Evolutionary conservation across 2,113 vertebrate genomes (phyloP).

Genomic region (Chiloscyllium plagiosum): DNA sequence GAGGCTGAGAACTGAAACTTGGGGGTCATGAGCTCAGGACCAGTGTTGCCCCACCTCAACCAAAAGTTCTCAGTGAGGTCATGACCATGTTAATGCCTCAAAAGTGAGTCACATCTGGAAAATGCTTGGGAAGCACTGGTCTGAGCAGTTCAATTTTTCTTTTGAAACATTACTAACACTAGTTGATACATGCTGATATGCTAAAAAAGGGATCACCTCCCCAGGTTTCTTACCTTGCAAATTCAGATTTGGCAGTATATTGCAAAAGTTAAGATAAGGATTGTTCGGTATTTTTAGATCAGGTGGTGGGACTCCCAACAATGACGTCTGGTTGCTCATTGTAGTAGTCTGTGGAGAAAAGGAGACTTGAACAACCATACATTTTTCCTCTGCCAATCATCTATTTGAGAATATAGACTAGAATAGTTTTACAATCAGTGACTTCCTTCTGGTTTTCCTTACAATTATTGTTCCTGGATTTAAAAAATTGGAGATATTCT

Average conservation of each 20-base stretch:
- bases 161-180: neutral
- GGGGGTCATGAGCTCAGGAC: too few species aligned
- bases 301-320: constrained; percentile 88
- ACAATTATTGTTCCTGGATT: neutral
- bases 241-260: constrained; percentile 79
- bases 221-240: constrained; percentile 63
- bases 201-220: too few species aligned
- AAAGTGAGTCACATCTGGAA: too few species aligned
- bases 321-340: constrained; percentile 72
- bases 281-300: constrained; percentile 89
- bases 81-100: too few species aligned
- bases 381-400: neutral
- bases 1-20: too few species aligned
- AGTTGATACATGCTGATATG: neutral
- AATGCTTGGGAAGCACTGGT: too few species aligned
- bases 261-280: constrained; percentile 91
- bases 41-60: too few species aligned
- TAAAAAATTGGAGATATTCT: neutral
- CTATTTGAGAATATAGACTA: neutral
- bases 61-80: too few species aligned
- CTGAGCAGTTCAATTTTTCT: neutral
- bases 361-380: neutral
- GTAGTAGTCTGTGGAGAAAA: constrained; percentile 52
- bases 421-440: neutral
- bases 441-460: neutral